These are phyloP conservation scores for Rapana venosa DNA, from an alignment of 2,888 invertebrate genomes.

Conservation along the genomic window DNA sequence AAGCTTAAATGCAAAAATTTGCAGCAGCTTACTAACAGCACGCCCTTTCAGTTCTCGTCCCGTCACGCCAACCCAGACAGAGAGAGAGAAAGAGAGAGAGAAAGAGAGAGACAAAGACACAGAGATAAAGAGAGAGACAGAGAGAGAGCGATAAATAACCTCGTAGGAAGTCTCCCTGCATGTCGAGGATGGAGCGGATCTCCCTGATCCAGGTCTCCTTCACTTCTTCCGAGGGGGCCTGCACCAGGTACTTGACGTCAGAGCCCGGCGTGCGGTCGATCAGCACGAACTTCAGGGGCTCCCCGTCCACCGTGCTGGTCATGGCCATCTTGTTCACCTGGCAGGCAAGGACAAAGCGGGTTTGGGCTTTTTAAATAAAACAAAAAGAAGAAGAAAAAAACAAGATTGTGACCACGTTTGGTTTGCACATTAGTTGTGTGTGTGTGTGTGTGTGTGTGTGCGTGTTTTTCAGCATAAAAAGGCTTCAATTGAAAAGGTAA, in stretches of 20 bases:
- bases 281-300: conserved; percentile 86
- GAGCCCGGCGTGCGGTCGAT: conserved; percentile 83
- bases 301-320: conserved; percentile 82
- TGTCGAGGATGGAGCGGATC: conserved; percentile 91
- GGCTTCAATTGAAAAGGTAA: too few species aligned
- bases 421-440: too few species aligned
- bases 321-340: conserved; percentile 97
- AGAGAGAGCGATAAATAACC: conserved; percentile 59
- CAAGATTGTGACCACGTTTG: too few species aligned
- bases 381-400: too few species aligned
- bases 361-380: too few species aligned
- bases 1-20: too few species aligned
- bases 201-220: conserved; percentile 91
- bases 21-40: too few species aligned
- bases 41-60: too few species aligned
- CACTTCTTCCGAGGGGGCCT: conserved; percentile 86
- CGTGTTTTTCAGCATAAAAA: too few species aligned
- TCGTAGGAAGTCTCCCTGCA: conserved; percentile 94
- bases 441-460: too few species aligned
- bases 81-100: neutral
- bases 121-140: neutral
- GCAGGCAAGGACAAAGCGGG: neutral
- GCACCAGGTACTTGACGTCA: conserved; percentile 88
- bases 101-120: neutral
- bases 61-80: too few species aligned